Conservation (phyloP, 2,113 vertebrate species). For the Panthera tigris region DNA sequence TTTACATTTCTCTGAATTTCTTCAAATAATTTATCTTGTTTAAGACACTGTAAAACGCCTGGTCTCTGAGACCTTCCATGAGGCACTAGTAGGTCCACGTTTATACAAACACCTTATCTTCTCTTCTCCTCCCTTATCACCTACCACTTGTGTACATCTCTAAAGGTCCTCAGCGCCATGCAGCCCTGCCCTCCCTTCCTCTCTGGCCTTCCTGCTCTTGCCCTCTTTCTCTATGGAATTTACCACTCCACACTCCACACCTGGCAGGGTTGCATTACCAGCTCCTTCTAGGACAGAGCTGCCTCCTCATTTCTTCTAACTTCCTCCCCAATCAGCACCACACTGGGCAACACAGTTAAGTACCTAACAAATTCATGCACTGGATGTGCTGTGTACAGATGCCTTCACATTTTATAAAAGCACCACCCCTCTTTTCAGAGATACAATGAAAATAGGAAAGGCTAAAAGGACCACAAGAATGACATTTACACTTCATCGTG, state of each 20-base stretch:
- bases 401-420: slow-evolving; percentile 46
- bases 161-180: not conserved
- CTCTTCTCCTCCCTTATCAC: not conserved
- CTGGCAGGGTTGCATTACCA: not conserved
- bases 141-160: not conserved
- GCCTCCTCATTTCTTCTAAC: not conserved
- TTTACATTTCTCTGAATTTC: not conserved
- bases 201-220: not conserved
- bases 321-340: not conserved
- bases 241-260: not conserved
- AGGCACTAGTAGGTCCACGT: not conserved
- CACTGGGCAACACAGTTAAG: not conserved
- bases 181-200: not conserved
- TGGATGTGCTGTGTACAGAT: not conserved
- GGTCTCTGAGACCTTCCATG: not conserved
- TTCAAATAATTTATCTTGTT: not conserved
- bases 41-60: not conserved
- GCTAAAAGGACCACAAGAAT: not conserved
- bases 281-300: not conserved
- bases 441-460: slow-evolving; percentile 48
- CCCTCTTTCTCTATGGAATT: not conserved
- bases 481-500: slow-evolving; percentile 39
- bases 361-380: not conserved
- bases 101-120: not conserved
- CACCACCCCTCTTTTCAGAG: slow-evolving; percentile 8